Base-by-base conservation (phyloP, 1,140 invertebrate genomes). In the Lepidostoma basale region DNA sequence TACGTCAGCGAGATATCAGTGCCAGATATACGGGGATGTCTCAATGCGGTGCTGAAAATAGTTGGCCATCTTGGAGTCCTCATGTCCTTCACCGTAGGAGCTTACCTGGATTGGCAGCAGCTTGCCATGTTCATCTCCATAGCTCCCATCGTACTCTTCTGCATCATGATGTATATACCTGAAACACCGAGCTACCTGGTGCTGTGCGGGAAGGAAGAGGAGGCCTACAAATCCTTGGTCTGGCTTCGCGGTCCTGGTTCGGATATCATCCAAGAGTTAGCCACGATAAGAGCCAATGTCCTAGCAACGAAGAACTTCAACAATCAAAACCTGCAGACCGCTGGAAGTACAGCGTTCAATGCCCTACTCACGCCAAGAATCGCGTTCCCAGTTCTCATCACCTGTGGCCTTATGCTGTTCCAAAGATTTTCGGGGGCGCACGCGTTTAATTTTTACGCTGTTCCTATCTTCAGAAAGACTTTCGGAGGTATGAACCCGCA, bases 1-100 rank as follows among this genome's bases (percentile, higher is more conserved):
- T 97, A 97, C 82, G 90, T 97, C 70, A 94, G 92, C 73, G 95
- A 97, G 84, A 95, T 96, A 74, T 91, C 94, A 16, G 89, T 93
- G 23, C 92, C 94, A 18, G 89, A 92, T 54, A 91, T 95, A 44
- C 83, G 95, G 45, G 95, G 95, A 12, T 90, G 92, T 72, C 84
- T 97, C 47, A 94, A 92, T 74, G 92, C 94, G 0, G 89, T 94
- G 65, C 84, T 94, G 52, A 96, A 97, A 80, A 88, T 96, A 49
- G 88, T 90, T 67, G 90, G 92, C 3, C 92, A 94, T 76, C 84
- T 94, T 26, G 95, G 95, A 23, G 90, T 95, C 3, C 82, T 96
- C 3, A 85, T 92, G 68, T 90, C 91, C 10, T 96, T 94, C 81
- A 88, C 89, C 45, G 86, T 94, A 3, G 95, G 95, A 22, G 89